Evolutionary conservation across 2,888 invertebrate species (phyloP).

Genomic region (Leucania comma): DNA sequence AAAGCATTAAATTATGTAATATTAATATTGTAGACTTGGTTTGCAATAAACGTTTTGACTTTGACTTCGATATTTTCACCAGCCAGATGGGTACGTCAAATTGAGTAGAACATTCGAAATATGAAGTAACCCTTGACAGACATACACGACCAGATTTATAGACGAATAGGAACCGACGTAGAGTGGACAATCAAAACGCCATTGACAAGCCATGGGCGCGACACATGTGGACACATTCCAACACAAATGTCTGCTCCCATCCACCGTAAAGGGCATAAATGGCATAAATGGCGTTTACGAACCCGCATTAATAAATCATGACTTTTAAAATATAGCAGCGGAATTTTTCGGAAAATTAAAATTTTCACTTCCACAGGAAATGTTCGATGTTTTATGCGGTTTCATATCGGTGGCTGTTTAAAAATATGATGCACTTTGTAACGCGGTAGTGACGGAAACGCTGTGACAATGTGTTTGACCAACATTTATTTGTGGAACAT

Average conservation of each 20-base stretch:
- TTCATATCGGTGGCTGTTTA: conserved; percentile 77
- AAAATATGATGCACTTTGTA: conserved; percentile 79
- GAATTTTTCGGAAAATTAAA: conserved; percentile 82
- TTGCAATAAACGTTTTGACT: too few relatives aligned
- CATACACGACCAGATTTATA: conserved; percentile 29
- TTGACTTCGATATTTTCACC: too few relatives aligned
- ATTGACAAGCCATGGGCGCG: conserved; percentile 71
- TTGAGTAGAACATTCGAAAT: conserved; percentile 12
- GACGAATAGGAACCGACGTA: conserved; percentile 44
- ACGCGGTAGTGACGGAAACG: conserved; percentile 67
- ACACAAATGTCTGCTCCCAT: conserved; percentile 76
- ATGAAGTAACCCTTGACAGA: conserved; percentile 33
- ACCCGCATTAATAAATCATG: conserved; percentile 85
- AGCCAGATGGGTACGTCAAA: background rate
- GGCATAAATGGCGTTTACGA: conserved; percentile 81
- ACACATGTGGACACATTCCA: conserved; percentile 71
- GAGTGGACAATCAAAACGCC: conserved; percentile 67
- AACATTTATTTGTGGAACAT: conserved; percentile 51
- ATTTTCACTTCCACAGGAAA: conserved; percentile 81
- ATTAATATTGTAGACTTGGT: too few relatives aligned
- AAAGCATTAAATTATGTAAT: too few relatives aligned
- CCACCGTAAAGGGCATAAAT: conserved; percentile 80
- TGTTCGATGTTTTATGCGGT: conserved; percentile 83
- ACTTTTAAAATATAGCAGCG: conserved; percentile 84
- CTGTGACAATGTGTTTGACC: conserved; percentile 57